These are phyloP conservation scores for Cacoxenus indagator DNA, from an alignment of 2,888 invertebrate genomes.

Conservation along the genomic window DNA sequence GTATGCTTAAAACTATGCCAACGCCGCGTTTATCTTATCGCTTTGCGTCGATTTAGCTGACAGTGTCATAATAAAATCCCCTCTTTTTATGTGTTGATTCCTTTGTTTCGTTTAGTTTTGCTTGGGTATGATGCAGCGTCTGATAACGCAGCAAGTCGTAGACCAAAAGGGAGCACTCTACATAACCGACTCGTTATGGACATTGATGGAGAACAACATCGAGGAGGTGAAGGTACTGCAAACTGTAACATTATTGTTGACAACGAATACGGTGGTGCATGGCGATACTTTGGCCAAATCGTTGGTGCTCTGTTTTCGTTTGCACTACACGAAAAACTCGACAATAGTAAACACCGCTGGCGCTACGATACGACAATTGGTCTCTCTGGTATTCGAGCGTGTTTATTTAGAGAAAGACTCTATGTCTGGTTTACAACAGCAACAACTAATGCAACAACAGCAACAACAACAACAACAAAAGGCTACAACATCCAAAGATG, in stretches of 20 bases:
- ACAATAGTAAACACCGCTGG: conserved; percentile 98
- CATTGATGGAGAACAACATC: conserved; percentile 92
- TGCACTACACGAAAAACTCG: conserved; percentile 94
- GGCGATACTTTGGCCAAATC: conserved; percentile 95
- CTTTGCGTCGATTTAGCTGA: neutral
- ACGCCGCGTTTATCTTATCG: neutral
- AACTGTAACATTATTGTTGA: conserved; percentile 93
- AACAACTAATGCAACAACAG: conserved; percentile 39
- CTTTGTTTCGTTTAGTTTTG: conserved; percentile 79
- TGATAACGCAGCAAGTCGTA: conserved; percentile 90
- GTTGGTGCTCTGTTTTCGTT: conserved; percentile 92
- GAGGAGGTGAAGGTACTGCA: conserved; percentile 97
- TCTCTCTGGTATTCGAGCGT: conserved; percentile 91
- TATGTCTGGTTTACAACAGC: conserved; percentile 49
- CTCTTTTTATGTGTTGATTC: too few relatives aligned
- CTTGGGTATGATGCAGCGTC: conserved; percentile 91
- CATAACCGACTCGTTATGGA: conserved; percentile 93
- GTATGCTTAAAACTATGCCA: neutral
- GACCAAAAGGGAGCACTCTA: conserved; percentile 93
- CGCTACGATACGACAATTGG: conserved; percentile 95
- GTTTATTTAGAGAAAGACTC: conserved; percentile 72
- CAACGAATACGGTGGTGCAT: conserved; percentile 95
- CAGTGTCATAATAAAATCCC: neutral
- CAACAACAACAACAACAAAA: conserved; percentile 22
- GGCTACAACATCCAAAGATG: conserved; percentile 27